These are phyloP conservation scores for Yponomeuta evonymella DNA, from an alignment of 2,888 invertebrate genomes.

Conservation along the genomic window DNA sequence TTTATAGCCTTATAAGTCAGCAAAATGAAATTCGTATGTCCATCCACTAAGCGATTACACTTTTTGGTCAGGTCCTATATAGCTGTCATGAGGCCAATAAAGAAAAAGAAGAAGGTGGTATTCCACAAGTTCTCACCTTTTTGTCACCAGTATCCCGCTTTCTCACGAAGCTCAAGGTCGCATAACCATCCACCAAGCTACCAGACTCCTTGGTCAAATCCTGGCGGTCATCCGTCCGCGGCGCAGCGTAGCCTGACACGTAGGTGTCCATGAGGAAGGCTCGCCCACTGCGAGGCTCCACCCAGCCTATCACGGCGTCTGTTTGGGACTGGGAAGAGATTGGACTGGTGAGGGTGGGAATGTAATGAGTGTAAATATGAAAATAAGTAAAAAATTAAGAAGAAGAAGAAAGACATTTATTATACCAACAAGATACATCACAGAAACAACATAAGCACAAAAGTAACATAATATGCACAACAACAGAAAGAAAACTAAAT, in stretches of 20 bases:
- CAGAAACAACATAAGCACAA: too few relatives aligned
- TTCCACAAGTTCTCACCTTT: conserved; percentile 38
- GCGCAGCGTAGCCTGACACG: conserved; percentile 86
- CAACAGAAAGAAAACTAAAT: too few relatives aligned
- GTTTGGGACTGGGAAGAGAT: conserved; percentile 81
- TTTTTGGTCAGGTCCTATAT: too few relatives aligned
- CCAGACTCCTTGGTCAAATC: conserved; percentile 83
- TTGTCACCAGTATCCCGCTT: conserved; percentile 84
- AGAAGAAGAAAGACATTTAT: too few relatives aligned
- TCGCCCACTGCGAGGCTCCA: conserved; percentile 84
- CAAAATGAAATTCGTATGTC: not conserved
- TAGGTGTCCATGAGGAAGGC: conserved; percentile 93
- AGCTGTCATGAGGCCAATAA: too few relatives aligned
- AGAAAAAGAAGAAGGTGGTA: too few relatives aligned
- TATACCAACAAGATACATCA: too few relatives aligned
- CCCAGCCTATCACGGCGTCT: conserved; percentile 92
- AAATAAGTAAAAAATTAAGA: not conserved
- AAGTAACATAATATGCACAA: too few relatives aligned
- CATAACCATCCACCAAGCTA: conserved; percentile 83
- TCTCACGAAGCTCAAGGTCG: conserved; percentile 86
- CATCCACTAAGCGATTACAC: not conserved
- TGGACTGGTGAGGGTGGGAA: not conserved
- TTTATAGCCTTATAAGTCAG: too few relatives aligned
- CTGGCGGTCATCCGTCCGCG: conserved; percentile 83
- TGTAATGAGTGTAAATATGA: not conserved